Evolutionary conservation across 1,140 invertebrate species (phyloP).

Genomic region (Drosophila truncata): DNA sequence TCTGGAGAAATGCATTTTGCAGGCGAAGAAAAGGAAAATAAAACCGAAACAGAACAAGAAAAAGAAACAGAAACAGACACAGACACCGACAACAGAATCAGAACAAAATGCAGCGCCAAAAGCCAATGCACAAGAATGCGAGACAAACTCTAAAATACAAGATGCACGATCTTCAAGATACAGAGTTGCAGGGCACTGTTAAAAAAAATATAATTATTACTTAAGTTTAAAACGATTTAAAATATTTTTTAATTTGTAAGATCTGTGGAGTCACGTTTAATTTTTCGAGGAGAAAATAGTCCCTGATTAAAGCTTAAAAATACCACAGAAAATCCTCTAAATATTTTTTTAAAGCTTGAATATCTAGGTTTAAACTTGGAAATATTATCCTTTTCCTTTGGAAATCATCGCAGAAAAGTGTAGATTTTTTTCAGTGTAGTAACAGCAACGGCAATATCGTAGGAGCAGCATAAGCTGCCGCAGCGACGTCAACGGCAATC

Average conservation of each 20-base stretch:
- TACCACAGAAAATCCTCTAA: not conserved
- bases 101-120: conserved; percentile 72
- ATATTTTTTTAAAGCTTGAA: not conserved
- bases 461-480: conserved; percentile 36
- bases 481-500: conserved; percentile 32
- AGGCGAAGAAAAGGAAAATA: conserved; percentile 29
- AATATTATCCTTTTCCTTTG: not conserved
- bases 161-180: conserved; percentile 26
- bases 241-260: too few relatives aligned
- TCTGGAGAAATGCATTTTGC: conserved; percentile 71
- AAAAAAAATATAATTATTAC: not conserved
- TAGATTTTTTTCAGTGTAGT: conserved; percentile 5
- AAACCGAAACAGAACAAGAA: conserved; percentile 15
- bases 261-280: too few relatives aligned
- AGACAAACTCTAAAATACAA: conserved; percentile 43
- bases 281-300: too few relatives aligned
- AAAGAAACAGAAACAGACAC: conserved; percentile 16
- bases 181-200: conserved; percentile 20
- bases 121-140: conserved; percentile 78
- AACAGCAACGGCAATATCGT: conserved; percentile 23
- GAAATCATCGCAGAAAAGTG: not conserved
- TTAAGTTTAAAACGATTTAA: too few relatives aligned
- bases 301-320: not conserved
- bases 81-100: conserved; percentile 67
- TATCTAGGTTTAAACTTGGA: too few relatives aligned